Evolutionary conservation across 2,888 invertebrate species (phyloP), one percentile per base, ranked within the genome.

Genomic region (Serrognathus titanus): DNA sequence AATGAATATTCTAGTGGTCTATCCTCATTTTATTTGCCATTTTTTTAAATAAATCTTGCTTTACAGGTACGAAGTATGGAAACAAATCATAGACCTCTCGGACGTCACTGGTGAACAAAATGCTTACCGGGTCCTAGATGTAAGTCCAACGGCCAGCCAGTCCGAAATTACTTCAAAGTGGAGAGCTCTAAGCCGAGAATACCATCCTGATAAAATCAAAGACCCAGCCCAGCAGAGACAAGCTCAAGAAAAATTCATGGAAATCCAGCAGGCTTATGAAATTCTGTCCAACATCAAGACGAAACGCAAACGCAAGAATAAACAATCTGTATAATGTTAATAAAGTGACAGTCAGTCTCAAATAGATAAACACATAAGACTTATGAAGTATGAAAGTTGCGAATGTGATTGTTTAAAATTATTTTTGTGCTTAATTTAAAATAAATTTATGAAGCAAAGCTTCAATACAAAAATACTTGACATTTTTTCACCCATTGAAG

Each of bases 41-140:
- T 40, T 12, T 40, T 40, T 12, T 43, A 43, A 12, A 10, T 3
- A 16, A 43, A 24, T 46, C 74, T 51, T 75, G 72, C 50, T 51
- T 62, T 65, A 3, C 54, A 76, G 76, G 76, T 78, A 77, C 71
- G 91, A 90, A 68, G 87, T 93, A 0, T 95, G 92, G 91, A 87
- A 89, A 66, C 90, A 94, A 73, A 81, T 96, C 16, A 84, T 93
- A 6, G 90, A 93, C 60, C 81, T 92, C 9, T 85, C 94, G 4
- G 97, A 97, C 79, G 92, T 94, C 0, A 87, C 90, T 66, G 97
- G 96, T 0, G 95, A 96, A 75, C 86, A 89, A 61, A 93, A 94
- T 75, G 92, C 97, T 1, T 90, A 89, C 68, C 90, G 86, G 82
- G 89, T 93, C 65, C 78, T 97, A 2, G 90, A 85, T 0, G 76